These are phyloP conservation scores for Phyllostomus discolor DNA, from an alignment of 2,113 vertebrate species.

Conservation along the genomic window DNA sequence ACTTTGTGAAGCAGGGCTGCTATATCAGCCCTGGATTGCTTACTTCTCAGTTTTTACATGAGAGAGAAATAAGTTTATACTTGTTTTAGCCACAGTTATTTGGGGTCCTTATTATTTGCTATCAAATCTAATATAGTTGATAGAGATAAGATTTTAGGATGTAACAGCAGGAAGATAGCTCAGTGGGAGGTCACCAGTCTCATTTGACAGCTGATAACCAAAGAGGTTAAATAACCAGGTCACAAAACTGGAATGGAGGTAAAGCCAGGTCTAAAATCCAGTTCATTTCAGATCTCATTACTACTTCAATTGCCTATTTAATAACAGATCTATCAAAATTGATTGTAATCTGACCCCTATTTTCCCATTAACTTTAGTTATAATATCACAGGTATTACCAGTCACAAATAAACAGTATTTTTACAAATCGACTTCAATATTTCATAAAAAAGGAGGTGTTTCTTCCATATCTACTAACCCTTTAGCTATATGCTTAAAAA, in stretches of 20 bases:
- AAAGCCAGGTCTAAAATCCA: constrained; percentile 3
- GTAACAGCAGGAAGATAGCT: not conserved
- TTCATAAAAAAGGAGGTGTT: not conserved
- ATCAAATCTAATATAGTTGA: not conserved
- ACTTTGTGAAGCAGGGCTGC: constrained; percentile 6
- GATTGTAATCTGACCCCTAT: not conserved
- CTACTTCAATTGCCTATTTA: constrained; percentile 23
- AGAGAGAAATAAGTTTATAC: constrained; percentile 3
- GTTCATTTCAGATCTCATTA: constrained; percentile 27
- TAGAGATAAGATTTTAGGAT: constrained; percentile 35
- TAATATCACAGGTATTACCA: not conserved
- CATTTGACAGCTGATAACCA: constrained; percentile 11
- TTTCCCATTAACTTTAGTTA: constrained; percentile 36
- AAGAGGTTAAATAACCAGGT: constrained; percentile 12
- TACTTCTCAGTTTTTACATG: constrained; percentile 33
- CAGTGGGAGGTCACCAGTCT: not conserved
- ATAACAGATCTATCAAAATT: not conserved
- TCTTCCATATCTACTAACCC: constrained; percentile 4
- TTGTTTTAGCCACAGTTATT: not conserved
- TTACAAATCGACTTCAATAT: not conserved
- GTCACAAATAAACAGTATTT: not conserved
- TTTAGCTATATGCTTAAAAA: constrained; percentile 26
- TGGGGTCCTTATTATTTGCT: constrained; percentile 7
- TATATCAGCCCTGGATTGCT: not conserved
- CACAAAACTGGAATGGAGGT: constrained; percentile 3